Conservation (phyloP, 2,113 vertebrate species). For the Vulpes vulpes region DNA sequence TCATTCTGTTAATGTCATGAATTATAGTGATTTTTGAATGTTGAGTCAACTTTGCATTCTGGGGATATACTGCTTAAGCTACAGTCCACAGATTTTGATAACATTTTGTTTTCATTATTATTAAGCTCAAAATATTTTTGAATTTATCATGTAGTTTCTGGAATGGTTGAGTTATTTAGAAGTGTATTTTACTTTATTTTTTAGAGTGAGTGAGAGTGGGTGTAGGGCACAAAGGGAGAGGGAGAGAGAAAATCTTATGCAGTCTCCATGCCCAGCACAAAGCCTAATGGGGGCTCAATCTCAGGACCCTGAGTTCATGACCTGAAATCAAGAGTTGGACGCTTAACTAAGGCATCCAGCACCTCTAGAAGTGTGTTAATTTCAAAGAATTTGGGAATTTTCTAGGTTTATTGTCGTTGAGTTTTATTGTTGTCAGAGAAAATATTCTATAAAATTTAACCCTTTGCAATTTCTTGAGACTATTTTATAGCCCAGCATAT, state of each 20-base stretch:
- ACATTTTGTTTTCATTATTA: background rate
- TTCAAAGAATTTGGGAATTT: background rate
- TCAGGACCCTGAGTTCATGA: background rate
- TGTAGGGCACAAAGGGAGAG: background rate
- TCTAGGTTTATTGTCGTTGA: background rate
- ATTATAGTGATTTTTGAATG: background rate
- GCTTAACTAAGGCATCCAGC: background rate
- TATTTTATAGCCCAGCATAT: background rate
- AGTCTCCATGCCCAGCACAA: background rate
- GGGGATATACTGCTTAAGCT: background rate
- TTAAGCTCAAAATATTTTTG: slow-evolving; percentile 39
- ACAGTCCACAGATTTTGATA: background rate
- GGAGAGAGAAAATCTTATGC: background rate
- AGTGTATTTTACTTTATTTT: background rate
- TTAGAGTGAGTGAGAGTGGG: background rate
- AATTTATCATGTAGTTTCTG: background rate
- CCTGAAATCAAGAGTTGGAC: background rate
- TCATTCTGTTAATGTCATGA: background rate
- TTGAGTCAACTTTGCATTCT: background rate
- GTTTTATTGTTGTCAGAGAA: slow-evolving; percentile 1
- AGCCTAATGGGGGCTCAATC: background rate
- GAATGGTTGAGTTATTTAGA: background rate
- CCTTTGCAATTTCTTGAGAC: background rate
- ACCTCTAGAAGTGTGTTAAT: background rate
- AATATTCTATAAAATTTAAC: background rate